These are phyloP conservation scores for Solenopsis fugax DNA, from an alignment of 1,140 invertebrate species.

Conservation along the genomic window DNA sequence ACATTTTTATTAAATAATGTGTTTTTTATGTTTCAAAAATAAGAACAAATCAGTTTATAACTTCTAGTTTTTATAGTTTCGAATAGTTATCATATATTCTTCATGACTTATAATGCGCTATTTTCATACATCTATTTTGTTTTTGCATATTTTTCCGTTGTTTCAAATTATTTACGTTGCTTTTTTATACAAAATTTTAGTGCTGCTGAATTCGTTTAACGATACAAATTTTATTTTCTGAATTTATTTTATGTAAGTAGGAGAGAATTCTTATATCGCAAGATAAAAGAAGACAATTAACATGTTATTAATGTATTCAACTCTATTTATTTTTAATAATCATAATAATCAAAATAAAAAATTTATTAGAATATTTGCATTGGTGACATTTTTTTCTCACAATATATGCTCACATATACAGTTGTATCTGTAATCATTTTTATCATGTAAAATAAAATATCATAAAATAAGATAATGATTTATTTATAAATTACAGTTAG, in stretches of 20 bases:
- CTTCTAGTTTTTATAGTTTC: background rate
- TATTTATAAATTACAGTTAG: background rate
- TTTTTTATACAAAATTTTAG: background rate
- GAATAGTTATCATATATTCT: background rate
- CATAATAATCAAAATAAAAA: background rate
- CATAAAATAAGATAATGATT: background rate
- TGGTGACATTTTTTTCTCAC: background rate
- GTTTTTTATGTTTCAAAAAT: too few species aligned
- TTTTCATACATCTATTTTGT: background rate
- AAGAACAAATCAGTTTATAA: background rate
- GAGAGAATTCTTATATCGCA: background rate
- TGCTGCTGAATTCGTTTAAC: background rate
- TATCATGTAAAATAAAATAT: background rate
- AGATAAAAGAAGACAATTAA: background rate
- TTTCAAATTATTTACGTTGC: background rate
- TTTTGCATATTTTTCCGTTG: background rate
- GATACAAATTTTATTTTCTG: background rate
- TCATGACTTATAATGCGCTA: background rate
- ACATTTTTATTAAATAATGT: background rate
- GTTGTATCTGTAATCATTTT: background rate
- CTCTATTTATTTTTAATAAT: background rate
- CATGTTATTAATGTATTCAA: background rate
- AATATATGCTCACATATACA: background rate
- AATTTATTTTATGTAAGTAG: background rate
- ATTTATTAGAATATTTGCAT: background rate